These are phyloP conservation scores for Zaprionus obscuricornis DNA, from an alignment of 2,888 invertebrate genomes.

Conservation along the genomic window DNA sequence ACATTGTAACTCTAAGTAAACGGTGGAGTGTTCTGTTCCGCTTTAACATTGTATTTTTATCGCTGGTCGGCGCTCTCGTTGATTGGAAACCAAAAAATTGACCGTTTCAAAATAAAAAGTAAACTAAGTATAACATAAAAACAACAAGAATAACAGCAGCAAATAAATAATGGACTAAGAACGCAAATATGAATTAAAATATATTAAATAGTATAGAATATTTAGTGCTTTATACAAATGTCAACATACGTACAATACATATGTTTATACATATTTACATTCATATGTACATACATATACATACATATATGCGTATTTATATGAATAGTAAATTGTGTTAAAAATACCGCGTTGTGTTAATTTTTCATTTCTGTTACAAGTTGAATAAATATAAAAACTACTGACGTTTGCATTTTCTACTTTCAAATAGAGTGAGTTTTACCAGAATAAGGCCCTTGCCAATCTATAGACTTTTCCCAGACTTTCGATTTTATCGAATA, in stretches of 20 bases:
- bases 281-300: conserved; percentile 1
- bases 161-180: background rate
- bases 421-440: background rate
- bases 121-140: conserved; percentile 10
- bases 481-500: no score
- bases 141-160: background rate
- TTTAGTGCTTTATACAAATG: no score
- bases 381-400: conserved; percentile 11
- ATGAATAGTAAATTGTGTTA: conserved; percentile 48
- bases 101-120: conserved; percentile 49
- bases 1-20: conserved; percentile 44
- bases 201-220: conserved; percentile 22
- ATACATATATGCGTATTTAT: conserved; percentile 13
- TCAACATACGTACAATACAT: conserved; percentile 2
- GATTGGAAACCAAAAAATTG: conserved; percentile 29
- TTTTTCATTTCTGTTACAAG: conserved; percentile 37
- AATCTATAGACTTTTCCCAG: no score
- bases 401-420: conserved; percentile 6
- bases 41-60: no score
- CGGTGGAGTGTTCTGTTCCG: conserved; percentile 47
- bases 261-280: background rate
- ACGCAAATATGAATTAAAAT: conserved; percentile 16
- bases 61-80: conserved; percentile 14
- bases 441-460: no score
- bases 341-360: conserved; percentile 49